Base-by-base conservation (phyloP, 2,888 invertebrate genomes). In the Volucella inanis region DNA sequence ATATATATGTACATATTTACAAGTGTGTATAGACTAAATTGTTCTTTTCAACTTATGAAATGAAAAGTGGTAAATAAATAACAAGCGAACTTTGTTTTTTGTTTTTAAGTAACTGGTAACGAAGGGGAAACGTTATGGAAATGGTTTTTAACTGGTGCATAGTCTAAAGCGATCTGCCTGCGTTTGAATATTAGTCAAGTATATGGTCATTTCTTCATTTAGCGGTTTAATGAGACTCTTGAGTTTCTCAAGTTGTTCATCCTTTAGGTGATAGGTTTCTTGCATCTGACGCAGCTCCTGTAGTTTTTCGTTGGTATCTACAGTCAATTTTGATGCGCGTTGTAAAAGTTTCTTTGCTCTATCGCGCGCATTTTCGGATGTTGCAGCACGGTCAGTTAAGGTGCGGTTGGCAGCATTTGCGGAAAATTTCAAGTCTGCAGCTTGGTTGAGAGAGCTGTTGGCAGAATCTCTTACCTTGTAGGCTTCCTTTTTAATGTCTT, bases 291-390 rank as follows among this genome's bases (percentile, higher is more conserved):
- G 89, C 9, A 97, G 93, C 88, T 95, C 95, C 88, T 94, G 95
- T 31, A 96, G 93, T 90, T 96, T 96, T 78, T 93, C 94, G 89
- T 94, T 94, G 2, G 97, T 97, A 87, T 95, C 95, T 79, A 95
- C 95, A 1, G 97, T 97, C 22, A 99, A 93, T 89, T 95, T 95
- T 49, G 96, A 95, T 0, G 98, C 98, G 86, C 96, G 94, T 88
- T 95, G 95, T 71, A 97, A 93, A 71, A 99, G 92, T 52, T 94
- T 93, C 89, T 96, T 95, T 3, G 98, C 97, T 78, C 96, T 93
- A 85, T 95, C 95, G 88, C 97, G 95, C 1, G 97, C 96, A 83
- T 94, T 94, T 67, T 95, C 95, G 8, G 97, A 97, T 88, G 95
- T 94, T 87, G 94, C 94, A 3, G 96, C 95, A 85, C 96, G 95